phyloP scores from a whole-genome alignment of 2,888 invertebrate species.

The Drosophila algonquin region DNA sequence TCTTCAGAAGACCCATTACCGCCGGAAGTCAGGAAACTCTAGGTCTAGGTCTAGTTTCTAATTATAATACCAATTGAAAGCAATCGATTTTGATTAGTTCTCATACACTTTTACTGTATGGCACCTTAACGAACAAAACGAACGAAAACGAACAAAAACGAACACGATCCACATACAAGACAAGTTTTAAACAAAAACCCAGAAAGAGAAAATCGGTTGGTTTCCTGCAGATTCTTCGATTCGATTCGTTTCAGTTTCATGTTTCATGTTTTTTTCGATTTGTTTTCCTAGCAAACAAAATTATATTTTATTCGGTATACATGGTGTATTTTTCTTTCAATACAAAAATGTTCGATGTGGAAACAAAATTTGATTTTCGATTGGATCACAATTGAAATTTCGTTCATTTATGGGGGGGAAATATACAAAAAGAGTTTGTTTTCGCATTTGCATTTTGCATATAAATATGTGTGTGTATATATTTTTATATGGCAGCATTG shows the following conservation, averaged over 20 bases:
- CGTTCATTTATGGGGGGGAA: constrained; percentile 46
- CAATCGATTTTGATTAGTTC: constrained; percentile 41
- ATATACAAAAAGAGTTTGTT: constrained; percentile 16
- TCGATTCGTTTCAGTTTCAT: neutral
- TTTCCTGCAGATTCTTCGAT: constrained; percentile 17
- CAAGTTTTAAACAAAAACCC: neutral
- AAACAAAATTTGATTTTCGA: constrained; percentile 71
- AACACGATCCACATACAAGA: too few species aligned
- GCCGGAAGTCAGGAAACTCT: constrained; percentile 29
- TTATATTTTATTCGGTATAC: constrained; percentile 62
- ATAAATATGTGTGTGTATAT: constrained; percentile 23
- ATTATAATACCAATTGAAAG: constrained; percentile 20
- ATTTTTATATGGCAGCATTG: constrained; percentile 68
- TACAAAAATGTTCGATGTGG: constrained; percentile 63
- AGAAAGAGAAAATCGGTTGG: constrained; percentile 2
- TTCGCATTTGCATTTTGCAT: constrained; percentile 12
- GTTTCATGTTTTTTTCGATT: neutral
- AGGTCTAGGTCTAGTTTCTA: neutral
- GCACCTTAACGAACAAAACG: constrained; percentile 24
- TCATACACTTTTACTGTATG: constrained; percentile 31
- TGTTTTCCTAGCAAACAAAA: constrained; percentile 43
- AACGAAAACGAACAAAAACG: too few species aligned
- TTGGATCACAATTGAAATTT: constrained; percentile 72
- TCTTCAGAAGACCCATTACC: constrained; percentile 7
- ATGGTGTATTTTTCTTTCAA: constrained; percentile 44